Evolutionary conservation across 2,888 invertebrate genomes (phyloP), one percentile per base, ranked within the genome.

Genomic region (Drosophila emarginata): DNA sequence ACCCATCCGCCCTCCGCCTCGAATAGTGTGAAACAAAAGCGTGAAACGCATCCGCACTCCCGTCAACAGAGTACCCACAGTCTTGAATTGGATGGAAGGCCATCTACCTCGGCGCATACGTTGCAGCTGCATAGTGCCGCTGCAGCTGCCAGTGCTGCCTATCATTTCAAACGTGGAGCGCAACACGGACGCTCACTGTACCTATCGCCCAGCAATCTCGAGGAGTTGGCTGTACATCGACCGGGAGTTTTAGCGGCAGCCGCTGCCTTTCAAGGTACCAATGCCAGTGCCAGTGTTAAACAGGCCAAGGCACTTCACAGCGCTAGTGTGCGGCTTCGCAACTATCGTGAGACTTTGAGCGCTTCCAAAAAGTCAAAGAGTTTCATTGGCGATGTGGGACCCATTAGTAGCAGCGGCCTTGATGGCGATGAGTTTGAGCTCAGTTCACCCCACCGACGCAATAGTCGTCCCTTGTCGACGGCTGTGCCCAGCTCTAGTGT

Each of bases 341-440:
- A 90, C 69, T 92, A 92, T 76, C 89, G 91, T 58, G 92, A 92
- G 74, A 89, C 89, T 9, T 76, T 92, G 58, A 91, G 89, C 63
- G 90, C 91, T 65, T 89, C 91, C 59, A 92, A 92, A 80, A 92
- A 92, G 76, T 92, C 92, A 26, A 92, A 92, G 84, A 92, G 92
- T 78, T 92, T 92, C 84, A 91, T 92, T 39, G 89, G 89, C 58
- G 92, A 92, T 67, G 76, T 80, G 57, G 87, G 89, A n/a, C 71
- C 50, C 0, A 57, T 36, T 40, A 51, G 45, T 32, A 57, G 71
- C 4, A 12, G 45, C 18, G 71, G 66, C 53, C 63, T 67, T 28
- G 75, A 72, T n/a, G 76, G 75, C 64, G 88, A 88, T 63, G 92
- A 92, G 53, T 92, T 91, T 75, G 92, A 91, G 85, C 88, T 91